These are phyloP conservation scores for Anser cygnoides DNA, from an alignment of 2,113 vertebrate species.

Conservation along the genomic window DNA sequence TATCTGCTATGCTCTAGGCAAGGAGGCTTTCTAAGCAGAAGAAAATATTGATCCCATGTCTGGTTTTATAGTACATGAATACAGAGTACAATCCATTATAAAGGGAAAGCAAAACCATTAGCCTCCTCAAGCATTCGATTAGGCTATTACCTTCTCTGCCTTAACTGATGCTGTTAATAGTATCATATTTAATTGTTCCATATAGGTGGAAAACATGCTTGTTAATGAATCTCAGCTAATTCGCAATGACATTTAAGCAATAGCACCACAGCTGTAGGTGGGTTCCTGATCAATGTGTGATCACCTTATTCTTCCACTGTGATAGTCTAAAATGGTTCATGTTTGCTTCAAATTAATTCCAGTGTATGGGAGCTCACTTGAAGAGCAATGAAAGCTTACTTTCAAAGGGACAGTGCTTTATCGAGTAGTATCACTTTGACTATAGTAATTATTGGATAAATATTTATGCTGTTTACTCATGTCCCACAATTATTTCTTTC, in stretches of 20 bases:
- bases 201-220: constrained; percentile 47
- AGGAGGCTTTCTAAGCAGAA: constrained; percentile 65
- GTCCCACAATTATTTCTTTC: not conserved
- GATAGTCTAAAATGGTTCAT: not conserved
- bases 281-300: not conserved
- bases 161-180: constrained; percentile 77
- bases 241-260: constrained; percentile 21
- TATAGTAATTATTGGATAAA: not conserved
- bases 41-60: constrained; percentile 73
- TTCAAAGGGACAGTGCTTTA: not conserved
- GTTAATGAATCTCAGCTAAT: constrained; percentile 66
- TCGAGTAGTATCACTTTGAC: not conserved
- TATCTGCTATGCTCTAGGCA: constrained; percentile 65
- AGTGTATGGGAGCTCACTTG: not conserved
- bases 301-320: not conserved
- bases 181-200: constrained; percentile 75
- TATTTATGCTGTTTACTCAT: not conserved
- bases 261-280: not conserved
- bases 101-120: constrained; percentile 71
- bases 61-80: constrained; percentile 60
- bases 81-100: constrained; percentile 69
- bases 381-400: not conserved
- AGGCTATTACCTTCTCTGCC: constrained; percentile 77
- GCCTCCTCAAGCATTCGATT: constrained; percentile 71
- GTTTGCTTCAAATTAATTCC: not conserved